Evolutionary conservation across 1,140 invertebrate genomes (phyloP), one percentile per base, ranked within the genome.

Genomic region (Andricus grossulariae): DNA sequence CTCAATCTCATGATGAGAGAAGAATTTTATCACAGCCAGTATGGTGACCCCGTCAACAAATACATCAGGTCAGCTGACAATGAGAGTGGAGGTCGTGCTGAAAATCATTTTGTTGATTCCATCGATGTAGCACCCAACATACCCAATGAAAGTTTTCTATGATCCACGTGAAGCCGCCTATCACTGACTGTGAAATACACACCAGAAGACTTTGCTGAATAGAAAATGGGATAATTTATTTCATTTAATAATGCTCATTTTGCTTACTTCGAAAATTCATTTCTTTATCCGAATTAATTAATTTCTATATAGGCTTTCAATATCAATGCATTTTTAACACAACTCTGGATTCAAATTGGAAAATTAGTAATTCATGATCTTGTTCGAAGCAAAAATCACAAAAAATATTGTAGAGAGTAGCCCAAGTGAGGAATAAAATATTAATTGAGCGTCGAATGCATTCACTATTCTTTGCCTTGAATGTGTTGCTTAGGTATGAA

Each of bases 1-100:
- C 92, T 98, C 57, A 97, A 98, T 87, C 94, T 95, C 82, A 96
- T 97, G 93, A 97, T 98, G 96, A 92, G 97, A 6, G 96, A 97
- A 84, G 97, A 98, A 83, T 97, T 97, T 86, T 98, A 98, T 84
- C 96, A 97, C 83, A 97, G 96, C 82, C 96, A 98, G 87, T 98
- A 97, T 84, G 97, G 97, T 11, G 96, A 96, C 85, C 96, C 96
- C 0, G 93, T 88, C 0, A 90, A 91, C 76, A 91, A 90, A 19
- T 90, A 89, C 16, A 87, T 88, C 19, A 85, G 88, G 72, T 84
- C 88, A 0, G 79, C 83, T 10, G 87, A 85, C 13, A 71, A 84
- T n/a, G 85, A 90, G n/a, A 85, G 60, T 19, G 80, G 74, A 0
- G 84, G 81, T 4, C 79, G 87, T 1, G 50, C 80, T 8, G 85